Conservation (phyloP, 2,888 invertebrate genomes). For the Pelosia muscerda region DNA sequence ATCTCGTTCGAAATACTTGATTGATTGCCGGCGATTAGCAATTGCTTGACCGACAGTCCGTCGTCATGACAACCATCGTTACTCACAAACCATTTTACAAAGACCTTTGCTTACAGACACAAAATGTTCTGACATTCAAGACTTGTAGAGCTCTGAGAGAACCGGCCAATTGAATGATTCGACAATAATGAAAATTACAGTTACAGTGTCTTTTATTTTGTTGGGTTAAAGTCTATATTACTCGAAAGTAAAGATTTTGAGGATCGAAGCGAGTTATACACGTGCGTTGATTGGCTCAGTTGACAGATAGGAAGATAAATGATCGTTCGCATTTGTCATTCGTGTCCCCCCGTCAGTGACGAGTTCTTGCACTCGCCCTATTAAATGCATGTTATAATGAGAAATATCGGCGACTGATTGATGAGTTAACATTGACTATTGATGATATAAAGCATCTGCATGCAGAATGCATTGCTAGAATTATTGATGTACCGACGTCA, state of each 20-base stretch:
- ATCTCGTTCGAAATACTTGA: slow-evolving; percentile 64
- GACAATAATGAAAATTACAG: slow-evolving; percentile 48
- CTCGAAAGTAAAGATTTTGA: slow-evolving; percentile 23
- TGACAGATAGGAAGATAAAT: slow-evolving; percentile 85
- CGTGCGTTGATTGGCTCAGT: slow-evolving; percentile 81
- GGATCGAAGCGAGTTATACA: slow-evolving; percentile 66
- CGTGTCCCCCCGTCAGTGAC: slow-evolving; percentile 64
- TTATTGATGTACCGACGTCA: neutral
- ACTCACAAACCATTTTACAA: slow-evolving; percentile 55
- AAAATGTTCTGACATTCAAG: slow-evolving; percentile 49
- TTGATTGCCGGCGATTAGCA: slow-evolving; percentile 72
- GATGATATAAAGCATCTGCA: slow-evolving; percentile 7
- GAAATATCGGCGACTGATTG: slow-evolving; percentile 75
- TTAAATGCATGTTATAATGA: slow-evolving; percentile 81
- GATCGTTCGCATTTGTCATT: slow-evolving; percentile 83
- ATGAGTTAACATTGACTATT: slow-evolving; percentile 58
- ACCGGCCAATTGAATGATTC: slow-evolving; percentile 54
- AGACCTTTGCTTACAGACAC: slow-evolving; percentile 49
- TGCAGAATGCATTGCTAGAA: neutral
- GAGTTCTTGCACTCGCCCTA: slow-evolving; percentile 76
- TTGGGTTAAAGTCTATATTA: slow-evolving; percentile 36
- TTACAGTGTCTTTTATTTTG: slow-evolving; percentile 27
- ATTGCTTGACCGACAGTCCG: slow-evolving; percentile 68
- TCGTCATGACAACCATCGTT: slow-evolving; percentile 59
- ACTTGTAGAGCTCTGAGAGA: slow-evolving; percentile 60